Percentiles rank a stretch among this genome's conserved stretches.
phyloP scores from a whole-genome alignment of 2,888 invertebrate genomes.

The Apeira syringaria region DNA sequence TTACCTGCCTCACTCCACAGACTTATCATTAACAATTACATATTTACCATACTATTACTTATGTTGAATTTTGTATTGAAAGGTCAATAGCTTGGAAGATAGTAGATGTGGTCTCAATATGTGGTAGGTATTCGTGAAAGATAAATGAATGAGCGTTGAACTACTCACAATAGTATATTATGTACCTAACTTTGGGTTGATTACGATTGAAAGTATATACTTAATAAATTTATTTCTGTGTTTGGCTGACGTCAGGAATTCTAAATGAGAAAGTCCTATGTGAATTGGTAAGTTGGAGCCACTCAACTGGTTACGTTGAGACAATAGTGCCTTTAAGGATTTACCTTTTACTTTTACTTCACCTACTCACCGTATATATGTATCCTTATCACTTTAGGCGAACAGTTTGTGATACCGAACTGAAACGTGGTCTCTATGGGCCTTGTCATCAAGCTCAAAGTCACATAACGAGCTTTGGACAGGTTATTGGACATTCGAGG shows the following conservation, averaged over 20 bases:
- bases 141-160: constrained; percentile 12
- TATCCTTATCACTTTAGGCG: too few relatives aligned
- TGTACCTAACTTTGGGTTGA: background rate
- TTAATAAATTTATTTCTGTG: constrained; percentile 62
- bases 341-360: too few relatives aligned
- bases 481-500: too few relatives aligned
- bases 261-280: constrained; percentile 46
- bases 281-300: constrained; percentile 38
- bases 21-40: background rate
- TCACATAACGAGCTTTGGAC: too few relatives aligned
- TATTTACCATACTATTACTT: background rate
- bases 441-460: too few relatives aligned
- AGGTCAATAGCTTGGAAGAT: constrained; percentile 4
- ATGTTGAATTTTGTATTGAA: constrained; percentile 7
- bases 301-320: background rate
- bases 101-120: constrained; percentile 7
- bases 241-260: constrained; percentile 69
- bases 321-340: too few relatives aligned
- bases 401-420: too few relatives aligned
- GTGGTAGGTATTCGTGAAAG: constrained; percentile 2
- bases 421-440: too few relatives aligned
- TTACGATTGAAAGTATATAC: constrained; percentile 2
- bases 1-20: constrained; percentile 3
- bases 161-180: background rate
- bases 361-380: too few relatives aligned